Conservation (phyloP, 2,888 invertebrate species). For the Epirrhoe alternata region DNA sequence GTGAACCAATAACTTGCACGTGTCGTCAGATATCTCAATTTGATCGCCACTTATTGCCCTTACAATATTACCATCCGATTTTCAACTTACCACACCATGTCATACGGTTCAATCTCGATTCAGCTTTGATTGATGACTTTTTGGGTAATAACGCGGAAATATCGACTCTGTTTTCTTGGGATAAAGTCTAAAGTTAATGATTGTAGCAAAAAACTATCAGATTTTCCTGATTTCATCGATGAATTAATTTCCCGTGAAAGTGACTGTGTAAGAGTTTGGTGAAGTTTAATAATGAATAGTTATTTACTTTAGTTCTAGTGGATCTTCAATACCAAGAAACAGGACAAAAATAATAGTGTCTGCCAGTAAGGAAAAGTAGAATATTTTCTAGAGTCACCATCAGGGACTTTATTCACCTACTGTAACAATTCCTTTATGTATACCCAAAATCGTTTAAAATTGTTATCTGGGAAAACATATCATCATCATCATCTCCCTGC, state of each 20-base stretch:
- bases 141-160: background rate
- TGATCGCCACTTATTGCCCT: constrained; percentile 70
- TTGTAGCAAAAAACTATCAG: constrained; percentile 47
- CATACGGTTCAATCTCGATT: constrained; percentile 38
- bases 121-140: constrained; percentile 10
- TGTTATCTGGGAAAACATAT: no score
- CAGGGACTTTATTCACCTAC: no score
- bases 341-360: no score
- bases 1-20: constrained; percentile 81
- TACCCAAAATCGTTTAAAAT: no score
- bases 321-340: no score
- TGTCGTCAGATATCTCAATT: constrained; percentile 80
- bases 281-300: constrained; percentile 49
- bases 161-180: background rate
- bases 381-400: no score
- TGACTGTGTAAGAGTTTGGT: constrained; percentile 55
- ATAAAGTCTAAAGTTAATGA: constrained; percentile 2
- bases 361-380: no score
- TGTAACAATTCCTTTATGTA: no score
- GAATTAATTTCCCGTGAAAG: constrained; percentile 73
- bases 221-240: constrained; percentile 58
- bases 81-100: constrained; percentile 20
- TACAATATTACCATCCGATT: constrained; percentile 45
- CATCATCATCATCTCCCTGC: no score
- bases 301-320: constrained; percentile 43